phyloP scores from a whole-genome alignment of 1,140 invertebrate species.

The Drosophila fuyamai region DNA sequence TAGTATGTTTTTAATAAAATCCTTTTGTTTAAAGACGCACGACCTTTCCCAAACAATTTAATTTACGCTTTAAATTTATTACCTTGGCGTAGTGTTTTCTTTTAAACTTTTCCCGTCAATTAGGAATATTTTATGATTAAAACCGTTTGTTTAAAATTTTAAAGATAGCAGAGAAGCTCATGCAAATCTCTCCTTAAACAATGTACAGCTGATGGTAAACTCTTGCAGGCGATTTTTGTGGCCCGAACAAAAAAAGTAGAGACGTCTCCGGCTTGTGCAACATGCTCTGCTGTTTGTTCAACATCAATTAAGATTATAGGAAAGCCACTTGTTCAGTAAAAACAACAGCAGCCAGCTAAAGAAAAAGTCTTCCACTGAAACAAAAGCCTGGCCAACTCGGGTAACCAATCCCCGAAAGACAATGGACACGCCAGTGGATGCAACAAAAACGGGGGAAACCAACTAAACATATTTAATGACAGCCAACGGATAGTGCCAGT shows the following conservation, averaged over 20 bases:
- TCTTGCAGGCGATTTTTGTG: constrained; percentile 11
- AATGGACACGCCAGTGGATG: constrained; percentile 37
- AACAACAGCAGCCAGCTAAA: constrained; percentile 19
- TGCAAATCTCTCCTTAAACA: constrained; percentile 41
- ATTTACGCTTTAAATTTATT: not conserved
- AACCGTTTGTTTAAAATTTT: constrained; percentile 28
- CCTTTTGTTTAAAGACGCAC: not conserved
- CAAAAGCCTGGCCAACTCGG: constrained; percentile 38
- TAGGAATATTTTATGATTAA: constrained; percentile 16
- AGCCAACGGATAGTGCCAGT: constrained; percentile 17
- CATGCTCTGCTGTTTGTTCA: constrained; percentile 50
- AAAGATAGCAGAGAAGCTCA: constrained; percentile 9
- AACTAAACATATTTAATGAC: constrained; percentile 63
- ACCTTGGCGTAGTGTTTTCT: not conserved
- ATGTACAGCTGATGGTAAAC: constrained; percentile 21
- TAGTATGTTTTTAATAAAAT: not conserved
- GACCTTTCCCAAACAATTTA: too few relatives aligned
- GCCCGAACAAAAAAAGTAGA: constrained; percentile 36
- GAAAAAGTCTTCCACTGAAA: constrained; percentile 55
- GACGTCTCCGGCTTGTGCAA: constrained; percentile 36
- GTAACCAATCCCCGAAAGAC: constrained; percentile 51
- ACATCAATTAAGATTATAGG: constrained; percentile 60
- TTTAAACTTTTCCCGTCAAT: constrained; percentile 4
- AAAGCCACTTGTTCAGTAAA: constrained; percentile 43
- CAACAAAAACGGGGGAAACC: constrained; percentile 41